Conservation (phyloP, 2,113 vertebrate species). For the Ramphastos sulfuratus region DNA sequence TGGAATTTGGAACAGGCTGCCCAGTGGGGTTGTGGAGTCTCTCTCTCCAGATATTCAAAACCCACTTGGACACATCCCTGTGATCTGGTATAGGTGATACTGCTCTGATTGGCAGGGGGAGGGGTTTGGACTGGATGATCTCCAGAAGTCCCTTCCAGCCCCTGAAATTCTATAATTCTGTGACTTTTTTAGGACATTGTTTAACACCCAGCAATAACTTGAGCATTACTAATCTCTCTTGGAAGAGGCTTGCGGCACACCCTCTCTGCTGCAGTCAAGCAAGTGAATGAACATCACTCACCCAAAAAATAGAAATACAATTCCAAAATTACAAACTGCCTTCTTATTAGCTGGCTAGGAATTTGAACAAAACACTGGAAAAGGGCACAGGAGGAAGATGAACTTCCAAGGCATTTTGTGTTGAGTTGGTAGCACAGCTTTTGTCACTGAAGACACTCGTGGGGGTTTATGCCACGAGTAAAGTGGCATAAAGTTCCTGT, state of each 20-base stretch:
- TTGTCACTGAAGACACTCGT: not conserved
- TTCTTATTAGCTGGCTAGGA: not conserved
- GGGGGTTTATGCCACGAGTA: too few relatives aligned
- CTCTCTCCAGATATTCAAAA: too few relatives aligned
- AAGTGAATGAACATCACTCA: not conserved
- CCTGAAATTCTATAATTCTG: too few relatives aligned
- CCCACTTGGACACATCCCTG: too few relatives aligned
- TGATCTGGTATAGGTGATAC: too few relatives aligned
- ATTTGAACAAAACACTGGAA: not conserved
- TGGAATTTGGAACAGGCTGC: too few relatives aligned
- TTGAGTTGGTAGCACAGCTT: not conserved
- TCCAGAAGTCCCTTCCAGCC: too few relatives aligned
- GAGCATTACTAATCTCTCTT: not conserved
- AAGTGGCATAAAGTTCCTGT: too few relatives aligned
- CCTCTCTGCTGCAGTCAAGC: not conserved
- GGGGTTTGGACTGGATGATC: too few relatives aligned
- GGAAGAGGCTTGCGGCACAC: not conserved
- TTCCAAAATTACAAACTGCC: not conserved
- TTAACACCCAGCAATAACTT: not conserved
- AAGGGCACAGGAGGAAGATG: not conserved
- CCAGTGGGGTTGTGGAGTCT: too few relatives aligned
- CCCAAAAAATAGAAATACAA: not conserved
- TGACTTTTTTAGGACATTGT: not conserved
- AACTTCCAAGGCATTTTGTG: not conserved
- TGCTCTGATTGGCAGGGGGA: too few relatives aligned